These are phyloP conservation scores for Ectemnius cavifrons DNA, from an alignment of 2,888 invertebrate genomes.

Conservation along the genomic window DNA sequence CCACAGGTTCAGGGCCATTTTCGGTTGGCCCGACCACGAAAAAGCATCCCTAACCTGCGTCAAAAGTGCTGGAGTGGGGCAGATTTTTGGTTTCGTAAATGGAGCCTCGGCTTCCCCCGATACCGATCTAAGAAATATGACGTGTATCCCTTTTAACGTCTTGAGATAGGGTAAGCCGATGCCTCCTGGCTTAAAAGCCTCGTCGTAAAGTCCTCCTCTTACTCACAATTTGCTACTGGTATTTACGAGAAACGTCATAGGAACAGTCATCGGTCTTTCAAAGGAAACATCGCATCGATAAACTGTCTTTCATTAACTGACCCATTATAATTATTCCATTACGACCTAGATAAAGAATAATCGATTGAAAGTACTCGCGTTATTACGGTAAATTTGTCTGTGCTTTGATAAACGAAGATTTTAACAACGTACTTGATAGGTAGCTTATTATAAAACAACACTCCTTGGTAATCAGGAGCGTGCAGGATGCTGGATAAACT, in stretches of 20 bases:
- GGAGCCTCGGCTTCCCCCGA: conserved; percentile 29
- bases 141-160: conserved; percentile 31
- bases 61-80: conserved; percentile 51
- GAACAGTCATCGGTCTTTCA: no score
- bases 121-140: conserved; percentile 43
- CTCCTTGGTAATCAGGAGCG: no score
- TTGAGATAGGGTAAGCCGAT: conserved; percentile 13
- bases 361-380: no score
- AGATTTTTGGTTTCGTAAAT: conserved; percentile 53
- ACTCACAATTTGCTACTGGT: background rate
- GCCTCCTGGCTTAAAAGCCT: background rate
- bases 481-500: no score
- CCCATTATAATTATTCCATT: no score
- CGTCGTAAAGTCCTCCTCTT: conserved; percentile 7
- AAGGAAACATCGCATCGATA: no score
- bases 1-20: conserved; percentile 62
- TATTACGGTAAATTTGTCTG: no score
- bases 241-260: background rate
- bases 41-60: conserved; percentile 63
- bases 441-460: no score
- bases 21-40: conserved; percentile 33
- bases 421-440: no score
- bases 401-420: no score
- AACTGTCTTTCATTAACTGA: no score
- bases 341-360: no score